Conservation (phyloP, 1,140 invertebrate species). For the Drusus annulatus region DNA sequence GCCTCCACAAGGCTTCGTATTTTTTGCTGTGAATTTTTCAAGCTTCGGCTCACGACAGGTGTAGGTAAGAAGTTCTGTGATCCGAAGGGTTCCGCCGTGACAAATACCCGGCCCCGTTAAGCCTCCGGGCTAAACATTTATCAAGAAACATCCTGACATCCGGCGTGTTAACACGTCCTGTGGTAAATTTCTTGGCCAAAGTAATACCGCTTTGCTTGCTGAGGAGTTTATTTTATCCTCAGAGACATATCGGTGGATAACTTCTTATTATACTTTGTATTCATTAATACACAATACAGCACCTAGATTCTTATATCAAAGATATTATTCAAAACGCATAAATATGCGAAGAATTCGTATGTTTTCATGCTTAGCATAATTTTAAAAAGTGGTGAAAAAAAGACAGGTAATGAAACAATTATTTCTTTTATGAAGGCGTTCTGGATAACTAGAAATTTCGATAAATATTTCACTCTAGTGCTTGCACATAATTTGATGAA, state of each 20-base stretch:
- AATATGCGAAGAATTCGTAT: too few species aligned
- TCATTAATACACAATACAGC: too few species aligned
- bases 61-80: slow-evolving; percentile 31
- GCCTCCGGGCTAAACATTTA: slow-evolving; percentile 36
- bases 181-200: slow-evolving; percentile 31
- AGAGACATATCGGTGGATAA: slow-evolving; percentile 6
- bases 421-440: too few species aligned
- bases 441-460: too few species aligned
- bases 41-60: slow-evolving; percentile 32
- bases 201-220: slow-evolving; percentile 31
- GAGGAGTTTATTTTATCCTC: slow-evolving; percentile 20
- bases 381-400: too few species aligned
- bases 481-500: too few species aligned
- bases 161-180: slow-evolving; percentile 35
- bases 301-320: too few species aligned
- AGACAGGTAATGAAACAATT: too few species aligned
- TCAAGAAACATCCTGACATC: slow-evolving; percentile 39
- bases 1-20: not conserved
- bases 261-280: not conserved
- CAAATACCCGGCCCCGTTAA: slow-evolving; percentile 34
- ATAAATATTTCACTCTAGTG: too few species aligned
- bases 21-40: slow-evolving; percentile 26
- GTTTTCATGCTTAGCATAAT: too few species aligned
- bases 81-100: slow-evolving; percentile 26
- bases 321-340: too few species aligned